Conservation (phyloP, 2,888 invertebrate species). For the Tortrix viridana region DNA sequence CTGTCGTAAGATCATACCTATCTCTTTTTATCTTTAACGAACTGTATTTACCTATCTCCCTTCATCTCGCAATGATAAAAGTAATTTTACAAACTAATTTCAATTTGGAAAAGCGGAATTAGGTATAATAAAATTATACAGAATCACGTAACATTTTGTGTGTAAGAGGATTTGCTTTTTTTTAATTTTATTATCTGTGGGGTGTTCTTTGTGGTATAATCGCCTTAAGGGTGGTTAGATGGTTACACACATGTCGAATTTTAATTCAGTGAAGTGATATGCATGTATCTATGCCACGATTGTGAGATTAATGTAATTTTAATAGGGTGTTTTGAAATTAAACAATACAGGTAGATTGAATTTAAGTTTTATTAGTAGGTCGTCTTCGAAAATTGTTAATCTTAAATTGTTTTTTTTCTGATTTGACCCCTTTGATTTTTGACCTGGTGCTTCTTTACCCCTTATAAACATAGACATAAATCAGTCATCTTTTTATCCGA, state of each 20-base stretch:
- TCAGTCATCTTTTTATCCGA: no score
- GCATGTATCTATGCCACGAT: no score
- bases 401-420: no score
- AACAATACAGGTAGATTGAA: no score
- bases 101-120: constrained; percentile 64
- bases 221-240: constrained; percentile 49
- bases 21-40: constrained; percentile 41
- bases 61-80: constrained; percentile 49
- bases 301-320: no score
- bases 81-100: constrained; percentile 61
- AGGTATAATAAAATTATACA: constrained; percentile 81
- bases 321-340: no score
- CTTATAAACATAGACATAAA: no score
- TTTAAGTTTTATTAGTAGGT: no score
- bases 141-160: constrained; percentile 58
- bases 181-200: constrained; percentile 57
- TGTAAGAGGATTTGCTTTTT: constrained; percentile 66
- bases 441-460: no score
- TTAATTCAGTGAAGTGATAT: neutral
- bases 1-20: constrained; percentile 58
- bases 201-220: constrained; percentile 57
- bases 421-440: no score
- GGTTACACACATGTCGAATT: constrained; percentile 36
- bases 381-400: no score
- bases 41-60: constrained; percentile 43